Percentiles rank a stretch among this genome's conserved stretches.
Conservation (phyloP, 2,888 invertebrate species). For the Tenthredo scrophulariae region DNA sequence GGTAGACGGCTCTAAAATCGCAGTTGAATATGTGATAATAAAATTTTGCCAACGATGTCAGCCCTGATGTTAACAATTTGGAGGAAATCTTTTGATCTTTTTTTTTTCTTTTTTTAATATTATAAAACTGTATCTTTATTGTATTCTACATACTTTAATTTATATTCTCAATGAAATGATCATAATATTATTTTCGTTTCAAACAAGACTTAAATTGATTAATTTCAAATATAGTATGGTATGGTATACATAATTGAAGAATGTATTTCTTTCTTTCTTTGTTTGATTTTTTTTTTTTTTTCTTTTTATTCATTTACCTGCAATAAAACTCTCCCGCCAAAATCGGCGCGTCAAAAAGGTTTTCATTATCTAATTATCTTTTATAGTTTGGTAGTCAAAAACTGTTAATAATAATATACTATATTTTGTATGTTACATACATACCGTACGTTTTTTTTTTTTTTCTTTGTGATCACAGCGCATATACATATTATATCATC, state of each 20-base stretch:
- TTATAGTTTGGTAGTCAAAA: too few relatives aligned
- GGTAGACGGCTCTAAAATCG: too few relatives aligned
- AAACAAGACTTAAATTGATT: not conserved
- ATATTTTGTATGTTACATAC: not conserved
- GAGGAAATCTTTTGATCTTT: too few relatives aligned
- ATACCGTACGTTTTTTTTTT: slow-evolving; percentile 15
- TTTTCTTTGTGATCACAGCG: slow-evolving; percentile 10
- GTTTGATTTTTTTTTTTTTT: not conserved
- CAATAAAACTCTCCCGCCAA: not conserved
- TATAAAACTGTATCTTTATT: not conserved
- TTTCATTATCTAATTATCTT: not conserved
- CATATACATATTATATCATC: not conserved
- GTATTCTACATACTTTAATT: not conserved
- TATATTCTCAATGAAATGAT: not conserved
- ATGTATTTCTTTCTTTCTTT: not conserved
- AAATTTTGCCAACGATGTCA: too few relatives aligned
- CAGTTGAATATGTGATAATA: too few relatives aligned
- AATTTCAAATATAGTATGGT: not conserved
- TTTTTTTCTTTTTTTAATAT: not conserved
- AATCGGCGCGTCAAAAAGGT: not conserved
- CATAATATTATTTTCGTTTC: not conserved
- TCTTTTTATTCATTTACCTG: not conserved
- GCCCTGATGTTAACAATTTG: too few relatives aligned
- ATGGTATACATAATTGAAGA: not conserved
- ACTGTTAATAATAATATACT: not conserved